Conservation (phyloP, 2,797 vertebrate genomes). For the Tarsius wallacei region DNA sequence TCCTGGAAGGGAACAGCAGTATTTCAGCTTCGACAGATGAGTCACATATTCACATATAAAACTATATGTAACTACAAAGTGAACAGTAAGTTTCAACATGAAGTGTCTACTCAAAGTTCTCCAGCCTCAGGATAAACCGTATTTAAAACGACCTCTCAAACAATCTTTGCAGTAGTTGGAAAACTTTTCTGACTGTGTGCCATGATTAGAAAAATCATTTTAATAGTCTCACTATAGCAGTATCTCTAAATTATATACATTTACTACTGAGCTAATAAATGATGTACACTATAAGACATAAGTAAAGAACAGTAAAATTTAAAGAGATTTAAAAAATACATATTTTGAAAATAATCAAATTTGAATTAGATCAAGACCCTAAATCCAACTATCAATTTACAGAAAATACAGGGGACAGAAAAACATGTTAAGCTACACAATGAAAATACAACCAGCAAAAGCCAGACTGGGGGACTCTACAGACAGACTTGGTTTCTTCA, state of each 20-base stretch:
- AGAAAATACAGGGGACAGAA: not conserved
- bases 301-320: not conserved
- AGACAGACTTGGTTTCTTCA: slow-evolving; percentile 23
- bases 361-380: slow-evolving; percentile 3
- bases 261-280: slow-evolving; percentile 13
- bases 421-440: slow-evolving; percentile 35
- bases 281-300: not conserved
- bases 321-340: slow-evolving; percentile 11
- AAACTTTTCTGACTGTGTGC: not conserved
- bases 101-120: not conserved
- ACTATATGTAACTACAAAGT: not conserved
- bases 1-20: slow-evolving; percentile 90
- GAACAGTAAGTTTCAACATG: not conserved
- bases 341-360: not conserved
- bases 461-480: not conserved
- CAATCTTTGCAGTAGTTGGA: not conserved
- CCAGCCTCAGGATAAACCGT: not conserved
- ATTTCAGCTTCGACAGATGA: slow-evolving; percentile 19
- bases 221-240: not conserved
- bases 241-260: not conserved
- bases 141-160: slow-evolving; percentile 30
- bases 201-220: slow-evolving; percentile 30
- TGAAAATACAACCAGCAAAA: slow-evolving; percentile 20
- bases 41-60: not conserved
- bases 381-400: not conserved